Evolutionary conservation across 2,888 invertebrate genomes (phyloP).

Genomic region (Girardia tigrina): DNA sequence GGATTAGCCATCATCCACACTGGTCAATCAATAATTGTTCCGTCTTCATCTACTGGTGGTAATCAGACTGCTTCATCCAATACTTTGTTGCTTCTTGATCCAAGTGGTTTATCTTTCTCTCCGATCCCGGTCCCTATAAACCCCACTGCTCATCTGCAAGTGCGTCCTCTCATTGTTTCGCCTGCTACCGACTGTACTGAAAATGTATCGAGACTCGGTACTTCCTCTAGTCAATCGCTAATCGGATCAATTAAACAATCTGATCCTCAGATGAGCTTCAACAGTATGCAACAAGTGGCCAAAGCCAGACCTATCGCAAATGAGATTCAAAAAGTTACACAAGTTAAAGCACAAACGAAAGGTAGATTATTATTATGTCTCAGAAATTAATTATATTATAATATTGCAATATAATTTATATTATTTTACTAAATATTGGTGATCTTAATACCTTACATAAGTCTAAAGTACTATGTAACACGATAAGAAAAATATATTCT

Average conservation of each 20-base stretch:
- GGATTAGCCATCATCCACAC: background rate
- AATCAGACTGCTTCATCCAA: background rate
- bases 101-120: background rate
- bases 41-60: background rate
- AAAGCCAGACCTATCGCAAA: background rate
- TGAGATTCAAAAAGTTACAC: background rate
- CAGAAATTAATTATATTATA: too few relatives aligned
- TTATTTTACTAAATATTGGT: too few relatives aligned
- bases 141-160: background rate
- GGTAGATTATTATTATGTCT: background rate
- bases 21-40: background rate
- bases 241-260: background rate
- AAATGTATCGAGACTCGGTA: too few relatives aligned
- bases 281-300: background rate
- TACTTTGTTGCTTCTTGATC: background rate
- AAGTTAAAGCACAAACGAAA: background rate
- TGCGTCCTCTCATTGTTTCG: background rate
- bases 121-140: background rate
- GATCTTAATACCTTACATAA: too few relatives aligned
- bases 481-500: too few relatives aligned
- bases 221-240: background rate
- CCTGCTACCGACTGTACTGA: too few relatives aligned
- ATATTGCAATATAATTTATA: too few relatives aligned
- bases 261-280: background rate
- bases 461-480: too few relatives aligned